Evolutionary conservation across 2,797 vertebrate species (phyloP), one percentile per base, ranked within the genome.

Genomic region (Dromococcyx pavoninus): DNA sequence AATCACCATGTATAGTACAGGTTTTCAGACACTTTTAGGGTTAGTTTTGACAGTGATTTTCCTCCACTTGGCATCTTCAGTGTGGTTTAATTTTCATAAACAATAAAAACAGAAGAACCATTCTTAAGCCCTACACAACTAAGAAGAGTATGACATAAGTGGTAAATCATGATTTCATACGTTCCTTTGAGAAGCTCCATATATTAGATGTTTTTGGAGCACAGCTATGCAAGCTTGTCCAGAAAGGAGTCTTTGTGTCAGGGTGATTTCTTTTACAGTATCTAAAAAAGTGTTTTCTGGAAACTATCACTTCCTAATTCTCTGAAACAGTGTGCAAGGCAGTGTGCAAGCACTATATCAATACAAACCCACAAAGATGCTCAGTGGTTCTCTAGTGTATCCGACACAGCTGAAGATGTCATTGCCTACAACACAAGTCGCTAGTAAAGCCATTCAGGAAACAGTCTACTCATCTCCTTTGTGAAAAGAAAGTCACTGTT

Each of bases 51-150:
- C 9, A 60, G n/a, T 8, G 9, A 60, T 54, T 41, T 46, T 13
- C 17, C 22, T 12, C 4, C 4, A 41, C 4, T 7, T 0, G 1
- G 23, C 12, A 32, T 32, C 15, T 15, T 41, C 28, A 37, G 11
- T 9, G 11, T 35, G 35, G 25, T 17, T 65, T 43, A 62, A 41
- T 9, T 64, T 6, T 69, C 28, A 56, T 32, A 54, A 56, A 32
- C 4, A 54, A 30, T 54, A n/a, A 80, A 27, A 81, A n/a, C 11
- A 92, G 44, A 83, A 48, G 1, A 14, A 44, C 9, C 10, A 32
- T 44, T 54, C 24, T 71, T 46, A 76, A 65, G 10, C 12, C 14
- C 23, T 65, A 27, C 12, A 50, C 4, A 4, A 28, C 13, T 37
- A 69, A 46, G 6, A 67, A 61, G 15, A 41, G 5, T 22, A 43